phyloP scores from a whole-genome alignment of 2,888 invertebrate genomes.

The Spisula subtruncata region DNA sequence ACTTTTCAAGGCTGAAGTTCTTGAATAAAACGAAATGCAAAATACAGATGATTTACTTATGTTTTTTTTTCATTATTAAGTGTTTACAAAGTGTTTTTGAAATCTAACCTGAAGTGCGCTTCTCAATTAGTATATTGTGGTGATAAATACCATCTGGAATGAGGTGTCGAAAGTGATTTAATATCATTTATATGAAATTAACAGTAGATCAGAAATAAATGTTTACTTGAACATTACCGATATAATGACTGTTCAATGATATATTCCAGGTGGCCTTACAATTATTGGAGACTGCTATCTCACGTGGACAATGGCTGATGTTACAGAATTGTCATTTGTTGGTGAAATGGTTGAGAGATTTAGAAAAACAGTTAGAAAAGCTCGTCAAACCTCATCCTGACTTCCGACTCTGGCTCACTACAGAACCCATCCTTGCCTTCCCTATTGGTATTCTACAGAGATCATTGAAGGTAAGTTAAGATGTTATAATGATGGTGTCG shows the following conservation, averaged over 20 bases:
- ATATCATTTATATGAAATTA: too few relatives aligned
- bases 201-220: too few relatives aligned
- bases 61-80: too few relatives aligned
- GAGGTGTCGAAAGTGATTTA: too few relatives aligned
- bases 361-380: conserved; percentile 95
- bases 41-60: neutral
- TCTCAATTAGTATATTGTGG: too few relatives aligned
- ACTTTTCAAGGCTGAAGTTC: neutral
- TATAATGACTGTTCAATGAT: too few relatives aligned
- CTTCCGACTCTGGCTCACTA: conserved; percentile 97
- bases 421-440: conserved; percentile 95
- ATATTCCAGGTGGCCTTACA: conserved; percentile 91
- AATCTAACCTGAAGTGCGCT: too few relatives aligned
- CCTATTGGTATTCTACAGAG: conserved; percentile 96
- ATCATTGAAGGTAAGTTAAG: conserved; percentile 91
- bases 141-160: too few relatives aligned
- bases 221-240: too few relatives aligned
- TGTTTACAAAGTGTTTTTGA: too few relatives aligned
- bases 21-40: neutral
- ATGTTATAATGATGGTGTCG: neutral
- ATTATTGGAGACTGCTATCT: conserved; percentile 87
- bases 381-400: conserved; percentile 95
- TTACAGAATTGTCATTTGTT: conserved; percentile 97
- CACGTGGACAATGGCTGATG: conserved; percentile 95
- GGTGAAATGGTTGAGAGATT: conserved; percentile 92